Percentiles rank a stretch among this genome's conserved stretches.
Evolutionary conservation across 2,888 invertebrate species (phyloP).

Genomic region (Vandiemenella viatica): DNA sequence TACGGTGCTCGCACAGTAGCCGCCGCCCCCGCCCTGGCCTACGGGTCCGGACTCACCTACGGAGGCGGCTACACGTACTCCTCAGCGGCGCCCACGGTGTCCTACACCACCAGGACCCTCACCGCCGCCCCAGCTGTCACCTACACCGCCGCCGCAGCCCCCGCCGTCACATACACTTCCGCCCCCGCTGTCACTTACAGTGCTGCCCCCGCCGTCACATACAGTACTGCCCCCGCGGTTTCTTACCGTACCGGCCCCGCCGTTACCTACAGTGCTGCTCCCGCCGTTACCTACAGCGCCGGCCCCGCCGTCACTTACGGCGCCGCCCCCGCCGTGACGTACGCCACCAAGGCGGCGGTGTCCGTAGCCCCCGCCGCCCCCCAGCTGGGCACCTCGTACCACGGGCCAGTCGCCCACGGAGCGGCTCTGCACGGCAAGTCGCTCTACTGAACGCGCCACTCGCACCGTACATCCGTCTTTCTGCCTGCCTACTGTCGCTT

Average conservation of each 20-base stretch:
- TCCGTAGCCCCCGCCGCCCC: background rate
- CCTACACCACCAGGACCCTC: background rate
- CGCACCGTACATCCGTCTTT: no score
- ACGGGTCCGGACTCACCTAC: background rate
- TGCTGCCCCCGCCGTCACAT: no score
- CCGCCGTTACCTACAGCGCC: background rate
- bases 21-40: background rate
- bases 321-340: background rate
- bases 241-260: background rate
- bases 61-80: background rate
- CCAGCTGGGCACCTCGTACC: background rate
- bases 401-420: background rate
- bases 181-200: background rate
- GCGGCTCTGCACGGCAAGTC: background rate
- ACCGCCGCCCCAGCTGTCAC: background rate
- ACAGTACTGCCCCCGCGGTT: background rate
- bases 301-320: background rate
- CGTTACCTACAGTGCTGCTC: background rate
- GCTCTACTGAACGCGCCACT: background rate
- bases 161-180: background rate
- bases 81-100: slow-evolving; percentile 3
- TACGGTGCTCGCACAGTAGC: background rate
- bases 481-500: no score
- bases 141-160: background rate
- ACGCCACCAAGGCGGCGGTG: background rate